phyloP scores from a whole-genome alignment of 2,888 invertebrate genomes.

The Drosophila flavopinicola region DNA sequence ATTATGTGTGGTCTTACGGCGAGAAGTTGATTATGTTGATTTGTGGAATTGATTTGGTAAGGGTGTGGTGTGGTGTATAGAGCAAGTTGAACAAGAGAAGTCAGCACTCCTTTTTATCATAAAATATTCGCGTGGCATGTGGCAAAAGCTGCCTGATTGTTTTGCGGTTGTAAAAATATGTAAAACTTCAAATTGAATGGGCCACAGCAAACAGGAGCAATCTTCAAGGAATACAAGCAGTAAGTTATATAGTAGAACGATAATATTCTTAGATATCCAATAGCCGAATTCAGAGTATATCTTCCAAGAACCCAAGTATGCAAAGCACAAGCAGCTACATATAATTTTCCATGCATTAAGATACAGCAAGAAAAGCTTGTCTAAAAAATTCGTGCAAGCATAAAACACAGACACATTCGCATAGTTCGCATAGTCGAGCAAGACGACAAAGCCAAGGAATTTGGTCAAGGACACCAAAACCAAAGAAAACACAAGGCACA shows the following conservation, averaged over 20 bases:
- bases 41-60: conserved; percentile 73
- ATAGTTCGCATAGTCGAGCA: conserved; percentile 21
- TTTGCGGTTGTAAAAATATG: conserved; percentile 59
- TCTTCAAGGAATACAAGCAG: background rate
- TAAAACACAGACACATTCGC: conserved; percentile 9
- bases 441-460: conserved; percentile 44
- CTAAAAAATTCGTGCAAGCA: background rate
- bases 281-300: too few relatives aligned
- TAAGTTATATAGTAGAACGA: background rate
- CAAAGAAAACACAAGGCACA: conserved; percentile 16
- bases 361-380: too few relatives aligned
- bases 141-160: conserved; percentile 45
- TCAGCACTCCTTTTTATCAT: conserved; percentile 46
- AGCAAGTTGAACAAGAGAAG: conserved; percentile 2
- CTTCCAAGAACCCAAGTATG: conserved; percentile 1
- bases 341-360: too few relatives aligned
- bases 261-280: too few relatives aligned
- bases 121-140: conserved; percentile 63
- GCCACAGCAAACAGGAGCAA: background rate
- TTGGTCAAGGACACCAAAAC: conserved; percentile 78
- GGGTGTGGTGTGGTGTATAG: conserved; percentile 5
- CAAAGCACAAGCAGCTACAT: background rate
- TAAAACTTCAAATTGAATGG: conserved; percentile 44
- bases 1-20: conserved; percentile 73
- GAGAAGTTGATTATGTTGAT: conserved; percentile 79